Percentiles rank a stretch among this genome's conserved stretches.
Evolutionary conservation across 2,113 vertebrate species (phyloP).

Genomic region (rat (Rattus norvegicus)): DNA sequence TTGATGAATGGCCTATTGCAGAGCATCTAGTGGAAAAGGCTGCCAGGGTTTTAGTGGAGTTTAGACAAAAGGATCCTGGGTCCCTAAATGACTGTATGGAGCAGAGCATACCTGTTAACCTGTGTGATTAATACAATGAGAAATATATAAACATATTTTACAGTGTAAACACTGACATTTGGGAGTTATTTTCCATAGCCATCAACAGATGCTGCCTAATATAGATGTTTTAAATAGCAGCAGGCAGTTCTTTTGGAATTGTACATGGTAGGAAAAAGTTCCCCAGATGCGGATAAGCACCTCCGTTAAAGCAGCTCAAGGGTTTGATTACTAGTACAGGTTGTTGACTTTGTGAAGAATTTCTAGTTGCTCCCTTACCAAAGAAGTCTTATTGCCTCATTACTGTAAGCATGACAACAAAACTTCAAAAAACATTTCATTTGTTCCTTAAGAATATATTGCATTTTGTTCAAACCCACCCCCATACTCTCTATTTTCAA

Average conservation of each 20-base stretch:
- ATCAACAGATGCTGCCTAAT: not conserved
- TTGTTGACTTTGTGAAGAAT: not conserved
- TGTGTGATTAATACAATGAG: not conserved
- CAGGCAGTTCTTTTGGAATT: constrained; percentile 29
- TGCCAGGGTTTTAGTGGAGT: not conserved
- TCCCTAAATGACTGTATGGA: not conserved
- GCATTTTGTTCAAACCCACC: not conserved
- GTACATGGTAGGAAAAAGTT: not conserved
- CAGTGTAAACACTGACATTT: not conserved
- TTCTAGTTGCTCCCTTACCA: not conserved
- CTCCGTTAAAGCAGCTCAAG: not conserved
- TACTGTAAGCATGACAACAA: not conserved
- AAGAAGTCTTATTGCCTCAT: not conserved
- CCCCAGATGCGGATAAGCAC: not conserved
- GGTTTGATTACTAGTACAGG: not conserved
- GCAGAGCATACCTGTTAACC: not conserved
- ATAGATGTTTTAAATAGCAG: not conserved
- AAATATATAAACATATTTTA: not conserved
- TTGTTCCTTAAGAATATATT: not conserved
- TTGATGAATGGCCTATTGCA: not conserved
- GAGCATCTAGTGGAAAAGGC: not conserved
- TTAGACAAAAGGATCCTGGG: not conserved
- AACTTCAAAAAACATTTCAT: not conserved
- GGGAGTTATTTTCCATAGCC: not conserved
- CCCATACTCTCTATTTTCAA: not conserved